Evolutionary conservation across 2,888 invertebrate species (phyloP), one percentile per base, ranked within the genome.

Genomic region (Linnaemya tessellans): DNA sequence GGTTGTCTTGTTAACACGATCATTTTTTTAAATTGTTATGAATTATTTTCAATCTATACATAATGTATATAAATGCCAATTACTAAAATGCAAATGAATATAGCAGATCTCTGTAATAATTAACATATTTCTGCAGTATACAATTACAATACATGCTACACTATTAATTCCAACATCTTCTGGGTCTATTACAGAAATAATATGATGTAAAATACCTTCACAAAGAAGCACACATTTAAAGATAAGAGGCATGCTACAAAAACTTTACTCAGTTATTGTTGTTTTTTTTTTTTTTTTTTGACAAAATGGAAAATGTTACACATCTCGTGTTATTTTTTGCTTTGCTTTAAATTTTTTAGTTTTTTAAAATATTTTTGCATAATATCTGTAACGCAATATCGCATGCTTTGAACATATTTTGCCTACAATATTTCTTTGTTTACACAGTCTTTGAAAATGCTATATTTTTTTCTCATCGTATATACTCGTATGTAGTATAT

Each of bases 381-480:
- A 83, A 83, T 68, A 79, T 83, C 22, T 82, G 64, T 78, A 78
- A 78, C 73, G 83, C 78, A 83, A 83, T 74, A 78, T 83, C 79
- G 83, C 83, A 83, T 83, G 83, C 73, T 51, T 75, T 38, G 73
- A 83, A 73, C 70, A 79, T 73, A 78, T 78, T 78, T 78, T 65
- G 56, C 58, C 41, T 15, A 18, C 43, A 65, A n/a, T 51, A 60
- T 41, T 51, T 54, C 60, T 38, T 20, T 49, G 38, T 38, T 68
- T 60, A 56, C 35, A 56, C 54, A 74, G 22, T 8, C 38, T 10
- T 41, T 41, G 3, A 41, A 41, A 41, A 13, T 41, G 41, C 3
- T 41, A 15, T 54, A 68, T 75, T 30, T n/a, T n/a, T n/a, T 70
- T 70, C 81, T 64, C 70, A 75, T 7, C 7, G 38, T 56, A 41